Evolutionary conservation across 2,797 vertebrate genomes (phyloP).

Genomic region (Sorex maritimensis): DNA sequence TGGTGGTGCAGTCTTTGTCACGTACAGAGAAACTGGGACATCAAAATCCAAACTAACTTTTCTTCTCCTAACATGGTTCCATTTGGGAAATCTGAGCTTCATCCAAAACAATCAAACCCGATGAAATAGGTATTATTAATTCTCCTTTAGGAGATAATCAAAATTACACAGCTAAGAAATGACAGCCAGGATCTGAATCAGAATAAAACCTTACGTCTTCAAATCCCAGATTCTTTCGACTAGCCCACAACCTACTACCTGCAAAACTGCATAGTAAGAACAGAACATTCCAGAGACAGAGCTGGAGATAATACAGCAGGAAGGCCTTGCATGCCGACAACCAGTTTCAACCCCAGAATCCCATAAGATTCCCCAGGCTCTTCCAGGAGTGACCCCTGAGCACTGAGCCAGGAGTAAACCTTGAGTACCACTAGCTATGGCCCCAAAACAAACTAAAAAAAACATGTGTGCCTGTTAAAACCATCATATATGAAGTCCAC

Average conservation of each 20-base stretch:
- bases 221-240: background rate
- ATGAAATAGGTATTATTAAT: constrained; percentile 16
- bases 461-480: background rate
- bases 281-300: background rate
- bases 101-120: constrained; percentile 16
- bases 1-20: background rate
- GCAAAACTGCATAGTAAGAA: background rate
- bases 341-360: too few relatives aligned
- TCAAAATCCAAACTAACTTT: constrained; percentile 34
- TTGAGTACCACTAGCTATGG: too few relatives aligned
- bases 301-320: background rate
- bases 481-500: background rate
- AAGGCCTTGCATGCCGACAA: too few relatives aligned
- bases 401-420: too few relatives aligned
- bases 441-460: background rate
- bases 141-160: constrained; percentile 35
- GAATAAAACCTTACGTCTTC: background rate
- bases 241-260: background rate
- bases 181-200: background rate
- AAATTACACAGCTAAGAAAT: background rate
- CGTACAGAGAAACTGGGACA: background rate
- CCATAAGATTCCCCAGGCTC: too few relatives aligned
- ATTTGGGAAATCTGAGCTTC: constrained; percentile 3
- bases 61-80: constrained; percentile 28
- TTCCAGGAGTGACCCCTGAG: too few relatives aligned